These are phyloP conservation scores for Erynnis tages DNA, from an alignment of 2,888 invertebrate species.

Conservation along the genomic window DNA sequence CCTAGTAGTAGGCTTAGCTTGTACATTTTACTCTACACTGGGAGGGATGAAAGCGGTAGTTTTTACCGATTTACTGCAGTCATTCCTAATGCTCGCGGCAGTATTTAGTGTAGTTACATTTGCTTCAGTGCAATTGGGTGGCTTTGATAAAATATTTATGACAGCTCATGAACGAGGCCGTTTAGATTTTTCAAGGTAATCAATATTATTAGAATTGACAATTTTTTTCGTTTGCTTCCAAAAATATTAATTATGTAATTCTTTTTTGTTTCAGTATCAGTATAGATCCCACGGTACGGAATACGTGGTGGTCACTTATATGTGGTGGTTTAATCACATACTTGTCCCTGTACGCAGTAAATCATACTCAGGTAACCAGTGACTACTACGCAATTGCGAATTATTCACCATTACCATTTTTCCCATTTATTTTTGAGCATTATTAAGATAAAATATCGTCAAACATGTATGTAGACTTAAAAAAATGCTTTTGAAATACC, in stretches of 20 bases:
- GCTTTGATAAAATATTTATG: conserved; percentile 86
- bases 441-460: no score
- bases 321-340: conserved; percentile 92
- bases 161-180: conserved; percentile 86
- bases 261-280: conserved; percentile 81
- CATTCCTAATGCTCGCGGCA: conserved; percentile 91
- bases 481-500: no score
- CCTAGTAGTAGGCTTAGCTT: conserved; percentile 87
- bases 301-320: conserved; percentile 90
- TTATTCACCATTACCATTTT: no score
- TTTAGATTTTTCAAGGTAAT: conserved; percentile 86
- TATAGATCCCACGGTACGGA: conserved; percentile 89
- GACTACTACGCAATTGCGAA: no score
- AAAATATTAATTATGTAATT: no score
- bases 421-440: no score
- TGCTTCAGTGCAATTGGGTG: conserved; percentile 86
- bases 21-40: conserved; percentile 92
- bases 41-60: conserved; percentile 96
- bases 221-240: no score
- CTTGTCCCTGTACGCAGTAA: conserved; percentile 91
- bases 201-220: no score
- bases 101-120: conserved; percentile 89
- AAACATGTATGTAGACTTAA: no score
- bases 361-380: conserved; percentile 85
- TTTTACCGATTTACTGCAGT: conserved; percentile 93